A percentile compares a stretch with the other conserved stretches of the same genome.
Conservation (phyloP, 2,113 vertebrate genomes). For the Actinemys pallida region DNA sequence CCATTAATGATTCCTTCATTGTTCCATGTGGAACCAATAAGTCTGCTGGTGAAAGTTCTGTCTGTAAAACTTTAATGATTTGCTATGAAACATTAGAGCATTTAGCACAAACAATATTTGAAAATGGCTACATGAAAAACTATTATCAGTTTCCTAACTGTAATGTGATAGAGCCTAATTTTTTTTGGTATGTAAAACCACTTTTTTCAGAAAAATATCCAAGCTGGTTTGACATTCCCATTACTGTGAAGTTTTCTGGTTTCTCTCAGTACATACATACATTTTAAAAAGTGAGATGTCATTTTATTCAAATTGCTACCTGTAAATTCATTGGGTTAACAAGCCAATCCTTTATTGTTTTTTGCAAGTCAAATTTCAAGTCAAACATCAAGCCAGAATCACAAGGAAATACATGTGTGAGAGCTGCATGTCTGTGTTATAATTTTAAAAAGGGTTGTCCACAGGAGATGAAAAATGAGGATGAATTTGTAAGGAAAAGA, state of each 20-base stretch:
- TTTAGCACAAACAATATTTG: not conserved
- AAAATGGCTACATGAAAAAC: not conserved
- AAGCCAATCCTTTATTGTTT: not conserved
- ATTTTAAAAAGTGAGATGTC: not conserved
- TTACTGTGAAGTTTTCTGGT: not conserved
- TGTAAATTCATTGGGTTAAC: not conserved
- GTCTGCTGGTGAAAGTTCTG: accelerated
- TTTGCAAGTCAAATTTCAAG: not conserved
- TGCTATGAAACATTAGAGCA: not conserved
- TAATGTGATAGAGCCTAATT: not conserved
- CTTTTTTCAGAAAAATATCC: not conserved
- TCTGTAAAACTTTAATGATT: not conserved
- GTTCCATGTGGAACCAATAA: not conserved
- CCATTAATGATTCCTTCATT: not conserved
- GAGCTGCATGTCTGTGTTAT: not conserved
- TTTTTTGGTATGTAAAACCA: not conserved
- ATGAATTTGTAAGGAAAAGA: not conserved
- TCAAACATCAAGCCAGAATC: not conserved
- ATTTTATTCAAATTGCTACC: not conserved
- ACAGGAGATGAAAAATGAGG: not conserved
- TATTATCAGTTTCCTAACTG: not conserved
- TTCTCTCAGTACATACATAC: not conserved
- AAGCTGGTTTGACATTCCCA: not conserved
- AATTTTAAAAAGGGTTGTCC: not conserved
- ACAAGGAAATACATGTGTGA: not conserved